Evolutionary conservation across 2,888 invertebrate genomes (phyloP).

Genomic region (Oscheius sp.): DNA sequence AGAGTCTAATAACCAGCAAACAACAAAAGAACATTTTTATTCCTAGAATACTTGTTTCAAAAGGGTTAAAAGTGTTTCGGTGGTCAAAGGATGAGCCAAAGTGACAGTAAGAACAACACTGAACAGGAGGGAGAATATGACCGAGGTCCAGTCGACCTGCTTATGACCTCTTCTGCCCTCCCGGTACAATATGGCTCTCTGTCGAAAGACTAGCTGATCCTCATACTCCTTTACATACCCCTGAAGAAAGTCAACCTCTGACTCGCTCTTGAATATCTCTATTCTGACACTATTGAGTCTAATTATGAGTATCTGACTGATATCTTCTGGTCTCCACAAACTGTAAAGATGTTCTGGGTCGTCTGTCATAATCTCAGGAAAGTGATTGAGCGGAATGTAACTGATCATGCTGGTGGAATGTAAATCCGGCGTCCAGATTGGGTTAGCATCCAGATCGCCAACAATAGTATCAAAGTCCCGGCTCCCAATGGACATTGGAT

Average conservation of each 20-base stretch:
- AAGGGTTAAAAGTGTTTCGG: too few relatives aligned
- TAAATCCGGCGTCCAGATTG: constrained; percentile 21
- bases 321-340: constrained; percentile 11
- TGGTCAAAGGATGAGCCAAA: too few relatives aligned
- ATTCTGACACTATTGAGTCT: constrained; percentile 1
- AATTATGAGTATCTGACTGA: background rate
- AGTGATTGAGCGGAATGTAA: background rate
- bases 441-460: constrained; percentile 11
- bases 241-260: background rate
- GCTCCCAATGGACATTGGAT: background rate
- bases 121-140: too few relatives aligned
- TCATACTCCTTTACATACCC: background rate
- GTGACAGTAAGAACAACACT: too few relatives aligned
- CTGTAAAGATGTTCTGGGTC: constrained; percentile 22
- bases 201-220: background rate
- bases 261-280: background rate
- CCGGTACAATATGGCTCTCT: background rate
- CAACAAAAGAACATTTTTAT: too few relatives aligned
- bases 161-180: background rate
- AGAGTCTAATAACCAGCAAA: too few relatives aligned
- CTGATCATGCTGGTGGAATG: background rate
- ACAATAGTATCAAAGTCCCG: constrained; percentile 2
- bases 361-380: constrained; percentile 10
- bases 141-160: too few relatives aligned
- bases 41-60: too few relatives aligned